These are phyloP conservation scores for Semotilus atromaculatus DNA, from an alignment of 2,797 vertebrate species.

Conservation along the genomic window DNA sequence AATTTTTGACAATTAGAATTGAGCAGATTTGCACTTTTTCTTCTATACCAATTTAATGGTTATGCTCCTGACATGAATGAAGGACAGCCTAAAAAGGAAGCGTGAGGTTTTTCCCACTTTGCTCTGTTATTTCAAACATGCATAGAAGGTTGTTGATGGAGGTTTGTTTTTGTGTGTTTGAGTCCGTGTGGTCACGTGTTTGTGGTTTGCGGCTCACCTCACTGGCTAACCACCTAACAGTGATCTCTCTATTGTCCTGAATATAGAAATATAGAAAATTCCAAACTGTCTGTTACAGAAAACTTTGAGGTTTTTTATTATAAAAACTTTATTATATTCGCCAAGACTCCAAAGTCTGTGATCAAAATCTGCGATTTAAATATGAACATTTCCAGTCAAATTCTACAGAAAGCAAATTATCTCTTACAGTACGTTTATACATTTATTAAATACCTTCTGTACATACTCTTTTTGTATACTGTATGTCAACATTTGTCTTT, in stretches of 20 bases:
- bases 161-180: constrained; percentile 24
- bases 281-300: constrained; percentile 26
- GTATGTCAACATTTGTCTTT: neutral
- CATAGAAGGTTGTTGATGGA: neutral
- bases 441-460: neutral
- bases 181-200: constrained; percentile 20
- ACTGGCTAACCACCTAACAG: constrained; percentile 1
- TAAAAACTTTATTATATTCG: neutral
- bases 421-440: neutral
- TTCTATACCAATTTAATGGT: neutral
- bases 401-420: neutral
- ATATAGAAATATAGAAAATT: neutral
- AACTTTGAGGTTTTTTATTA: too few species aligned
- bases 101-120: neutral
- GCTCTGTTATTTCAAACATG: constrained; percentile 20
- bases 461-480: neutral
- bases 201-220: constrained; percentile 42
- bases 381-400: neutral
- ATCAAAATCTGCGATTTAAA: neutral
- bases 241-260: constrained; percentile 49
- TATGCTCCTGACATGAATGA: neutral
- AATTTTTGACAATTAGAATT: neutral
- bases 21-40: neutral
- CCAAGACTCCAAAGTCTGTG: neutral
- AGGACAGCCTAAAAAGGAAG: neutral